phyloP scores from a whole-genome alignment of 2,113 vertebrate species.

The Nicator chloris region DNA sequence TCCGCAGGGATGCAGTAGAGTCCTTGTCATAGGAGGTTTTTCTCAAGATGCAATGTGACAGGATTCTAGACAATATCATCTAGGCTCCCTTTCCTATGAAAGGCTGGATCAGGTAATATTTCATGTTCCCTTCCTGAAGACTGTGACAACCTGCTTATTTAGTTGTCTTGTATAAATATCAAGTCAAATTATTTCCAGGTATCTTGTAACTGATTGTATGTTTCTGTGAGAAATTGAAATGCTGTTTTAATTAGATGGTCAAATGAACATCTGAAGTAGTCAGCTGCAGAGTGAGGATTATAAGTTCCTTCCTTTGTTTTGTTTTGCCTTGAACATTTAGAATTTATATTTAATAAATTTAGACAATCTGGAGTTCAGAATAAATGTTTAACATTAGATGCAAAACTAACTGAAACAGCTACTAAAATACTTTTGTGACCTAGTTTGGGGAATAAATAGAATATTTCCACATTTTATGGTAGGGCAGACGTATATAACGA shows the following conservation, averaged over 20 bases:
- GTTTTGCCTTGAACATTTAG: not conserved
- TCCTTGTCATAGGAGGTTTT: not conserved
- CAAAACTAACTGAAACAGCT: not conserved
- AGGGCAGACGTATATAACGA: not conserved
- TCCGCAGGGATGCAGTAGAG: not conserved
- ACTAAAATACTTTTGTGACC: not conserved
- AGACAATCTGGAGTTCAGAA: not conserved
- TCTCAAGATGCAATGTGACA: not conserved
- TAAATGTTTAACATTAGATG: not conserved
- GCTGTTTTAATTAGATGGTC: not conserved
- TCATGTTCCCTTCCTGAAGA: not conserved
- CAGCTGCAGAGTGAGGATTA: not conserved
- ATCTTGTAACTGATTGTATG: not conserved
- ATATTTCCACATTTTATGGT: not conserved
- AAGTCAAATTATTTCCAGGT: not conserved
- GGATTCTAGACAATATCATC: not conserved
- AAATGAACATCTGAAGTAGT: not conserved
- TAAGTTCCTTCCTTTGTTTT: not conserved
- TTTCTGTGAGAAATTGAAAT: not conserved
- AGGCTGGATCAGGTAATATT: not conserved
- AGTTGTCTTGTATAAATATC: not conserved
- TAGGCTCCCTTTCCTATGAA: not conserved
- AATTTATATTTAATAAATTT: not conserved
- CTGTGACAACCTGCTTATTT: not conserved
- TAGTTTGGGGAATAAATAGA: not conserved